phyloP scores from a whole-genome alignment of 2,888 invertebrate species.

The Amiota communis region DNA sequence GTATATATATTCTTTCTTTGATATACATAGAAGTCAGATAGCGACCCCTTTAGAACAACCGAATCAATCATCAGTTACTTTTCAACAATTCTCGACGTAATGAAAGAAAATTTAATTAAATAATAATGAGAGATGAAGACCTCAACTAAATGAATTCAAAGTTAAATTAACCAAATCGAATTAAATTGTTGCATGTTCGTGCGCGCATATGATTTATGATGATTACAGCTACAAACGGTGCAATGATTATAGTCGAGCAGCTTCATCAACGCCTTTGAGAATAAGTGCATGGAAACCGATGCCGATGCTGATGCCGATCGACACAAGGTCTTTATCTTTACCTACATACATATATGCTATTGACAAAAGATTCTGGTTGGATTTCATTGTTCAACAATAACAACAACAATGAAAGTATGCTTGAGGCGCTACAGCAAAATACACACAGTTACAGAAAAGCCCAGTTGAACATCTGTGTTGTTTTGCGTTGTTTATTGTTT shows the following conservation, averaged over 20 bases:
- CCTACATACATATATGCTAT: neutral
- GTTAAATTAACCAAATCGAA: neutral
- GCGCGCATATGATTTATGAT: neutral
- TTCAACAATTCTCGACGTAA: no score
- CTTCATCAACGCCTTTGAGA: neutral
- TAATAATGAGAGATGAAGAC: neutral
- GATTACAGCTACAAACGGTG: neutral
- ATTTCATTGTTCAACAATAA: no score
- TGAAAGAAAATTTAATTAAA: neutral
- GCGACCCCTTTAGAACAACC: no score
- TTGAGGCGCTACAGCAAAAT: constrained; percentile 31
- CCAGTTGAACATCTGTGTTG: neutral
- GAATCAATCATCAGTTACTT: no score
- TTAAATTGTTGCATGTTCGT: neutral
- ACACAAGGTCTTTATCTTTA: constrained; percentile 3
- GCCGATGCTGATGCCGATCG: neutral
- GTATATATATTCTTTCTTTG: no score
- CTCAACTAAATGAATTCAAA: constrained; percentile 12
- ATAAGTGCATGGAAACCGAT: neutral
- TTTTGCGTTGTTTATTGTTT: constrained; percentile 4
- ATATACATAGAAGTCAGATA: no score
- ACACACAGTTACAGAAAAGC: constrained; percentile 20
- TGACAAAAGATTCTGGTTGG: constrained; percentile 24
- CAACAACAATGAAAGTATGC: neutral
- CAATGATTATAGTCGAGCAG: neutral